Base-by-base conservation (phyloP, 1,140 invertebrate genomes). In the Tetramorium alpestre region DNA sequence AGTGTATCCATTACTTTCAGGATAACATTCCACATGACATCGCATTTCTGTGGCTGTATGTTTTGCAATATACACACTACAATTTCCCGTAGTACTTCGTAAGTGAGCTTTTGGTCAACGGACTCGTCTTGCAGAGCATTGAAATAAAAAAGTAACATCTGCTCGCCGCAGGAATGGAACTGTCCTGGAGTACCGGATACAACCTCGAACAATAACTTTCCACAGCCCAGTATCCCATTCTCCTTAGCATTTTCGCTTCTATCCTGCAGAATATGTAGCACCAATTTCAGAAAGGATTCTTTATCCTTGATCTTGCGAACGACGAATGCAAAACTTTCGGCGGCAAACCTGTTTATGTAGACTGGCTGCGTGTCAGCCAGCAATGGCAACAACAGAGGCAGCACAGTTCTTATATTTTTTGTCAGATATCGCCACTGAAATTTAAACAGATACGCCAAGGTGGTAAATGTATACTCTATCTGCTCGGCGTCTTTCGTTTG, bases 281-380 rank as follows among this genome's bases (percentile, higher is more conserved):
- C 94, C 33, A 97, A 95, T 67, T 96, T 94, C 38, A 99, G 95
- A 93, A 99, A 97, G 25, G 96, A 96, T 10, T 97, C 96, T 89
- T 97, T 98, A 89, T 99, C 97, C 89, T 96, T 97, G 54, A 98
- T 97, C 96, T 99, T 99, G 87, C 98, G 95, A 8, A 98, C 97
- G 1, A 99, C 97, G 96, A 98, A 99, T 16, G 98, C 97, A 96
- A 99, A 99, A 95, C 98, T 98, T 95, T 99, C 98, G 1, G 98
- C 98, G n/a, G 98, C 98, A 96, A 99, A 99, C 93, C 97, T 97
- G 88, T 97, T 97, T n/a, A 99, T 97, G 92, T 99, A 98, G 73
- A 96, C 96, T 76, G 97, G 98, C 81, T 96, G 96, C 5, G 95
- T 95, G 65, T 97, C 96, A 87, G 96, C 97, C 7, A 99, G 93